Evolutionary conservation across 2,113 vertebrate genomes (phyloP), one percentile per base, ranked within the genome.

Genomic region (Pagrus major): DNA sequence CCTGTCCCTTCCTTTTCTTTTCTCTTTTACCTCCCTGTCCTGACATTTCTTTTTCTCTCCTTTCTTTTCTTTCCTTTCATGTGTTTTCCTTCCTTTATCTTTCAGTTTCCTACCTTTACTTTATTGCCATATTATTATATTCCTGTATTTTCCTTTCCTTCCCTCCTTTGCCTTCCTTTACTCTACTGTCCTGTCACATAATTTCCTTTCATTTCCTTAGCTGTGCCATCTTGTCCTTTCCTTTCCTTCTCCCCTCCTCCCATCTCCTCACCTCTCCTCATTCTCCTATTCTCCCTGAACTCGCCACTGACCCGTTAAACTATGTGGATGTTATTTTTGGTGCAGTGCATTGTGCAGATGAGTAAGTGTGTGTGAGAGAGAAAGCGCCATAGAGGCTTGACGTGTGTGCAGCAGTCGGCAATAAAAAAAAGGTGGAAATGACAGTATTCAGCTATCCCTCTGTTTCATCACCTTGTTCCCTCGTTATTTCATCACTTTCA

Each of bases 251-350:
- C 59, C 21, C 2, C 16, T 42, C 60, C 51, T 56, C 44, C 14
- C 18, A 10, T 55, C 67, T 37, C 44, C 25, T 52, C 46, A 46
- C 51, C 67, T 68, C 64, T 61, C 31, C 47, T 20, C 52, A 21
- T 70, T 67, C 73, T 46, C 69, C 23, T 5, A 15, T 49, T 78
- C 70, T 58, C 42, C 55, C 65, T 83, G 81, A 84, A 88, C 85
- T 42, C 42, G 56, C 76, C 46, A 6, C 33, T 79, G 88, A 88
- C 79, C 89, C 85, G 46, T 76, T 80, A 83, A 88, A 86, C 78
- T 61, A 21, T 33, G 64, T 44, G 66, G 64, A 77, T 86, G 76
- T 81, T 90, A 86, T 87, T 88, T 92, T 89, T 81, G 67, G 72
- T 81, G 68, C 87, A 76, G 71, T 31, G 37, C 54, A 68, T 71